Evolutionary conservation across 2,888 invertebrate species (phyloP).

Genomic region (Drepanosiphum platanoidis): DNA sequence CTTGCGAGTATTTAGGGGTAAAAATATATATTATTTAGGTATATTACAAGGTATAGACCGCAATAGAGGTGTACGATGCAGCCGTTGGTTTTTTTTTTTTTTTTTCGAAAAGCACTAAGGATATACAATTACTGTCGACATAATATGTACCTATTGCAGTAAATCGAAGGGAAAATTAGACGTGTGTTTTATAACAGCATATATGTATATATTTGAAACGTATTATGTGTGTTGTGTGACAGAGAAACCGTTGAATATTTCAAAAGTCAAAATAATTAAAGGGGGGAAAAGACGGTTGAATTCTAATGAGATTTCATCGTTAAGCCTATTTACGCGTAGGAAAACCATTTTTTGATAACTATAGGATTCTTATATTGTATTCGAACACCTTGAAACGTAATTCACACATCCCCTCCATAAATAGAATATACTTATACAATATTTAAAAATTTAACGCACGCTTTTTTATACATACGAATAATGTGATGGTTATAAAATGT

Average conservation of each 20-base stretch:
- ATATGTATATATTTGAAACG: too few relatives aligned
- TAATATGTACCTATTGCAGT: too few relatives aligned
- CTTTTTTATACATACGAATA: not conserved
- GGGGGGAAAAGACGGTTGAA: not conserved
- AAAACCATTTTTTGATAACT: not conserved
- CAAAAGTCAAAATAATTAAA: constrained; percentile 36
- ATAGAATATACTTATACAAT: not conserved
- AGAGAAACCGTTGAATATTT: constrained; percentile 14
- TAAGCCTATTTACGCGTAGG: not conserved
- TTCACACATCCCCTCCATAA: not conserved
- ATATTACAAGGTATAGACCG: too few relatives aligned
- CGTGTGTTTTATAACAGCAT: not conserved
- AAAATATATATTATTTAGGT: constrained; percentile 26
- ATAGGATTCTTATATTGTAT: not conserved
- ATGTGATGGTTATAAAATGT: constrained; percentile 14
- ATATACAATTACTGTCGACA: not conserved
- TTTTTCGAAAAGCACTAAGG: not conserved
- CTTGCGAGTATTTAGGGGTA: constrained; percentile 28
- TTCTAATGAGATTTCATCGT: not conserved
- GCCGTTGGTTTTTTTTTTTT: not conserved
- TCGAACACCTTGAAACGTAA: not conserved
- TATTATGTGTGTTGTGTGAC: too few relatives aligned
- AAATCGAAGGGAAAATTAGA: constrained; percentile 20
- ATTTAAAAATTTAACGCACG: not conserved
- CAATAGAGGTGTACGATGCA: not conserved